These are phyloP conservation scores for Leucosticte australis DNA, from an alignment of 2,113 vertebrate genomes.

Conservation along the genomic window DNA sequence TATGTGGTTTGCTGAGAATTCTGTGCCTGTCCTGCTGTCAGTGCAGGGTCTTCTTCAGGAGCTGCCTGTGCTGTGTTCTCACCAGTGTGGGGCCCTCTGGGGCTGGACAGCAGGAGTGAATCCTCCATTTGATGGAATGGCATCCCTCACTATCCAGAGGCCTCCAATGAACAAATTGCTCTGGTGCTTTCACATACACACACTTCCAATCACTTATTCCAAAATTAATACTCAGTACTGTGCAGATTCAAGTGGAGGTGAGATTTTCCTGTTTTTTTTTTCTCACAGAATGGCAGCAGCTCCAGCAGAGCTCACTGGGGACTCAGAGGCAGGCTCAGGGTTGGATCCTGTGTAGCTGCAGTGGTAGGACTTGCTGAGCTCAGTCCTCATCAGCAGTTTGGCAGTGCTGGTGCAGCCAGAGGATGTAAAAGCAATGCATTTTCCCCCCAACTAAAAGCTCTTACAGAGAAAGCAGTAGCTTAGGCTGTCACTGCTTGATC, in stretches of 20 bases:
- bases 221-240: background rate
- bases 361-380: background rate
- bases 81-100: fast-evolving
- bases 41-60: background rate
- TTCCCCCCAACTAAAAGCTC: background rate
- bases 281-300: background rate
- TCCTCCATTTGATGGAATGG: background rate
- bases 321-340: background rate
- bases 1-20: background rate
- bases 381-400: background rate
- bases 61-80: background rate
- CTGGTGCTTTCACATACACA: background rate
- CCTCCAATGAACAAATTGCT: background rate
- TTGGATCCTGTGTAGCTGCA: background rate
- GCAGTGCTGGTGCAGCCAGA: background rate
- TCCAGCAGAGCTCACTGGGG: background rate
- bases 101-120: background rate
- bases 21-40: background rate
- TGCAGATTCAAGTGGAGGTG: background rate
- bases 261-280: fast-evolving
- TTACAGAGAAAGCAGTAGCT: background rate
- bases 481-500: background rate
- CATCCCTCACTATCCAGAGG: background rate
- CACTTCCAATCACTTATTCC: background rate
- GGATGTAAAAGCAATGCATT: background rate